Conservation (phyloP, 2,113 vertebrate genomes). For the Albula glossodonta region DNA sequence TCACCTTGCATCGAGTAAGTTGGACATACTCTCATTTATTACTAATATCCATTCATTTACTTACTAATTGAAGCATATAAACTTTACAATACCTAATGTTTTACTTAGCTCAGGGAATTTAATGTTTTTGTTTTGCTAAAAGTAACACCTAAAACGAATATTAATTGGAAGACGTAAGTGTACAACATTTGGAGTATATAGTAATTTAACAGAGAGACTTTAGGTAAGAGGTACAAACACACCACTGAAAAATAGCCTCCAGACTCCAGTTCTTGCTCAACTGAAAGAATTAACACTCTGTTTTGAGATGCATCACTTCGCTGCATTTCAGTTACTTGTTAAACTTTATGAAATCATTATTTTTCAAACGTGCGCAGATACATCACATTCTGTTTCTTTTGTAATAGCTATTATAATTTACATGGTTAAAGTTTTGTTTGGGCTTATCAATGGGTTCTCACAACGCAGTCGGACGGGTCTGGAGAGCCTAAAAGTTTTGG, state of each 20-base stretch:
- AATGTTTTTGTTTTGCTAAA: too few relatives aligned
- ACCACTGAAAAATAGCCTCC: too few relatives aligned
- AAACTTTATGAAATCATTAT: neutral
- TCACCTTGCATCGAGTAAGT: conserved; percentile 65
- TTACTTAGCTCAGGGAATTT: too few relatives aligned
- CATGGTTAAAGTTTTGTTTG: neutral
- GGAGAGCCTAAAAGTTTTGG: neutral
- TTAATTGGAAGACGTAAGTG: neutral
- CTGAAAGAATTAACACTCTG: neutral
- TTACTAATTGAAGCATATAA: too few relatives aligned
- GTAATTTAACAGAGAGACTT: neutral
- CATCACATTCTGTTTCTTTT: neutral
- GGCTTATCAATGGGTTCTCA: neutral
- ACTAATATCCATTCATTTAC: neutral
- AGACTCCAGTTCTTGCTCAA: neutral
- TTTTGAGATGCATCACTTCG: neutral
- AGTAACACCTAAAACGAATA: too few relatives aligned
- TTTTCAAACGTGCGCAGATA: neutral
- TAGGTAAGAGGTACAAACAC: too few relatives aligned
- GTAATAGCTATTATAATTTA: neutral
- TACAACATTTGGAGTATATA: neutral
- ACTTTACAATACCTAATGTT: too few relatives aligned
- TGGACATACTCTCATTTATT: conserved; percentile 37
- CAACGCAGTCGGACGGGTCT: neutral
- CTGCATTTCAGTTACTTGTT: neutral